These are phyloP conservation scores for Rhagoletis pomonella DNA, from an alignment of 1,140 invertebrate species.

Conservation along the genomic window DNA sequence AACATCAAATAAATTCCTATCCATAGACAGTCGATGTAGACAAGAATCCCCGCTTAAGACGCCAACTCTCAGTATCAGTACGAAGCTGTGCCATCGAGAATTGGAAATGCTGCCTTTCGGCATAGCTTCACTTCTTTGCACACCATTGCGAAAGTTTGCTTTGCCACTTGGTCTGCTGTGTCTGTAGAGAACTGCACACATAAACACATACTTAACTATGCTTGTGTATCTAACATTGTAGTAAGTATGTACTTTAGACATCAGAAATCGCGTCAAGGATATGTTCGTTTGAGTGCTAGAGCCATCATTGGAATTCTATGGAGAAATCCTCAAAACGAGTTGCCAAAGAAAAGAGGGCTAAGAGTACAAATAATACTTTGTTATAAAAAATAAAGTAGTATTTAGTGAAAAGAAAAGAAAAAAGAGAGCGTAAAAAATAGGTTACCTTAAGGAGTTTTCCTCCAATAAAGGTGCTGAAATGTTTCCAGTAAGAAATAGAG, in stretches of 20 bases:
- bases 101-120: background rate
- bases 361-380: background rate
- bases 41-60: background rate
- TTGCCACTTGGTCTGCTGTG: background rate
- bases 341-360: background rate
- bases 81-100: background rate
- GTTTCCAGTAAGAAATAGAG: too few relatives aligned
- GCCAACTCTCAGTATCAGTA: background rate
- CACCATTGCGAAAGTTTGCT: constrained; percentile 3
- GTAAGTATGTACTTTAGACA: too few relatives aligned
- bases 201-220: too few relatives aligned
- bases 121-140: background rate
- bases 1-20: background rate
- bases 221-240: too few relatives aligned
- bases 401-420: background rate
- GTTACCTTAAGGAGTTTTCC: background rate
- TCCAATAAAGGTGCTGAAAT: too few relatives aligned
- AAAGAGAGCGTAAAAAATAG: background rate
- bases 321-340: background rate
- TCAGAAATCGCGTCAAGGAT: too few relatives aligned
- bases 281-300: background rate
- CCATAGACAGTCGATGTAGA: background rate
- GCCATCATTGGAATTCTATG: background rate
- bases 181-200: too few relatives aligned
- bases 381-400: background rate